Conservation (phyloP, 2,797 vertebrate genomes). For the Alca torda region DNA sequence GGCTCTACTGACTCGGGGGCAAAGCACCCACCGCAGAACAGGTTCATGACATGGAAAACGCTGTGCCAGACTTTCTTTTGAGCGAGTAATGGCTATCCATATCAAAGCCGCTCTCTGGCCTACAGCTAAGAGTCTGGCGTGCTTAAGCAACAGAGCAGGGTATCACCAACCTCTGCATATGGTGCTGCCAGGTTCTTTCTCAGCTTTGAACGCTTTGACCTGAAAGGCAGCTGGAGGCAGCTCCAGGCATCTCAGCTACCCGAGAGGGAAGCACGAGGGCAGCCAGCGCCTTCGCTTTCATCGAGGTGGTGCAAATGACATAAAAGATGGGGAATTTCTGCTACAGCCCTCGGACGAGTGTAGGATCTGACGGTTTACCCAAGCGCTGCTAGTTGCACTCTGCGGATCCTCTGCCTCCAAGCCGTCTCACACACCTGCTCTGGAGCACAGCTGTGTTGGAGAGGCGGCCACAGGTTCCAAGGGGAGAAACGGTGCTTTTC, state of each 20-base stretch:
- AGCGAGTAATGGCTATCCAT: not conserved
- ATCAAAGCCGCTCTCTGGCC: not conserved
- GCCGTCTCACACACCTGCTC: conserved; percentile 54
- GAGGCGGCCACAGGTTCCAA: conserved; percentile 57
- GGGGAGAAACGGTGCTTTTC: conserved; percentile 22
- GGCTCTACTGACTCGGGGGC: not conserved
- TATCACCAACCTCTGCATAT: not conserved
- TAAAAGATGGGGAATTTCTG: not conserved
- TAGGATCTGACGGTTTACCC: not conserved
- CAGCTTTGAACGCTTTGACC: not conserved
- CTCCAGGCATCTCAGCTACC: not conserved
- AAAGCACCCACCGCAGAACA: not conserved
- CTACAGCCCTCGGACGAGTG: not conserved
- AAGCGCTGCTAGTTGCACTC: not conserved
- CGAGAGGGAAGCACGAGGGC: not conserved
- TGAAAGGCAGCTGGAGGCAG: not conserved
- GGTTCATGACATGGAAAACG: not conserved
- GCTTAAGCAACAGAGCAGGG: not conserved
- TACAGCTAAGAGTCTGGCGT: not conserved
- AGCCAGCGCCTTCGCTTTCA: not conserved
- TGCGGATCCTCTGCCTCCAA: not conserved
- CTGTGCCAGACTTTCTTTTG: not conserved
- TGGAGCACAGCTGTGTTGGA: conserved; percentile 33
- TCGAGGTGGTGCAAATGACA: not conserved
- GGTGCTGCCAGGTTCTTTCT: not conserved